These are phyloP conservation scores for Pteromalus puparum DNA, from an alignment of 1,140 invertebrate species.

Conservation along the genomic window DNA sequence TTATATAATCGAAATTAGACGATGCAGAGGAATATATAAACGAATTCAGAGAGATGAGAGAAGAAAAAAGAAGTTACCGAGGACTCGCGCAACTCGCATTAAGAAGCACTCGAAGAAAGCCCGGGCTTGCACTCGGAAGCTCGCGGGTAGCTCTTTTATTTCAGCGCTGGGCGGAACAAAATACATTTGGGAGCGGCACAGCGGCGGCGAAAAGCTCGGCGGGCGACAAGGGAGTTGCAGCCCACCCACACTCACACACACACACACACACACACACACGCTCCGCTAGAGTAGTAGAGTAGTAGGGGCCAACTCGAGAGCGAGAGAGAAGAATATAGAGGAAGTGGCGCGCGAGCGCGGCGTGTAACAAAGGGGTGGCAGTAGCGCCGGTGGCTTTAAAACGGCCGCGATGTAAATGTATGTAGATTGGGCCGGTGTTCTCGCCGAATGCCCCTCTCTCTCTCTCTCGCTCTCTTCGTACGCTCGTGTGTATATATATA, in stretches of 20 bases:
- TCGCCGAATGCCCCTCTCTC: constrained; percentile 33
- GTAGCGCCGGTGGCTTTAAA: constrained; percentile 33
- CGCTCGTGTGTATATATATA: background rate
- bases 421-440: constrained; percentile 46
- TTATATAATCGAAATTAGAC: too few relatives aligned
- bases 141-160: background rate
- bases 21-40: too few relatives aligned
- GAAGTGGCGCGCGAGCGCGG: background rate
- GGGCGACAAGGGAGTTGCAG: background rate
- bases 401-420: constrained; percentile 52
- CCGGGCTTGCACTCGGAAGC: background rate
- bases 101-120: constrained; percentile 32
- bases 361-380: constrained; percentile 5
- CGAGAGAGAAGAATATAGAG: constrained; percentile 2
- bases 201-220: background rate
- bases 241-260: constrained; percentile 20
- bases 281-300: too few relatives aligned
- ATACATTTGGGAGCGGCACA: constrained; percentile 15
- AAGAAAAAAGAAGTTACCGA: too few relatives aligned
- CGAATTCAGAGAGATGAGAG: too few relatives aligned
- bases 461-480: background rate
- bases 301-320: background rate
- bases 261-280: constrained; percentile 4
- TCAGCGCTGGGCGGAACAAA: constrained; percentile 17
- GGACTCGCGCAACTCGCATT: background rate